Percentiles rank a stretch among this genome's conserved stretches.
phyloP scores from a whole-genome alignment of 2,113 vertebrate genomes.

The Zonotrichia leucophrys region DNA sequence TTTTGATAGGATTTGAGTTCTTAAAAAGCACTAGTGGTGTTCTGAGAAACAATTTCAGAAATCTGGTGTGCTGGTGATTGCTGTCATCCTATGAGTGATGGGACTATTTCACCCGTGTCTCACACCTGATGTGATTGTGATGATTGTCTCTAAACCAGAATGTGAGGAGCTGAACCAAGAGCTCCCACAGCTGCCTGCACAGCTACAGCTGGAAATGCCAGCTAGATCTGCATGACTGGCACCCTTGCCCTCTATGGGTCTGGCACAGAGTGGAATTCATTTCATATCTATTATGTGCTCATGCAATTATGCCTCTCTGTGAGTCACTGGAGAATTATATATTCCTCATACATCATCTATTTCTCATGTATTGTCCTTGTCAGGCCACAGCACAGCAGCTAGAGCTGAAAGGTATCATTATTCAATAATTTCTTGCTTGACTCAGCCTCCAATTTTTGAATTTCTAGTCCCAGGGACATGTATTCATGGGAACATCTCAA shows the following conservation, averaged over 20 bases:
- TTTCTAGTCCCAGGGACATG: not conserved
- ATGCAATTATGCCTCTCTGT: not conserved
- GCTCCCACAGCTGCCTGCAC: not conserved
- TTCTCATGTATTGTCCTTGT: not conserved
- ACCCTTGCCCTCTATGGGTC: not conserved
- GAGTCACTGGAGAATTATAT: not conserved
- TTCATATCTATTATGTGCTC: not conserved
- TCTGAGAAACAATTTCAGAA: not conserved
- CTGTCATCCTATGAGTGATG: not conserved
- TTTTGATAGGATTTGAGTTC: not conserved
- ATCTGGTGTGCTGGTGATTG: conserved; percentile 27
- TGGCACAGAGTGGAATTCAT: not conserved
- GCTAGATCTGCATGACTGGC: not conserved
- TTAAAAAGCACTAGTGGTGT: not conserved
- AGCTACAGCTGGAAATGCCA: not conserved
- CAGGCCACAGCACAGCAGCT: not conserved
- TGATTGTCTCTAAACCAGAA: not conserved
- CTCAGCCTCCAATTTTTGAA: not conserved
- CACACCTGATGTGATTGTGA: not conserved
- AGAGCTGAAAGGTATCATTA: not conserved
- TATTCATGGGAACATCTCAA: not conserved
- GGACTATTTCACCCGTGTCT: not conserved
- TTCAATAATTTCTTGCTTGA: not conserved
- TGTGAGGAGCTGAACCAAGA: not conserved
- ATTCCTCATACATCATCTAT: not conserved